Conservation (phyloP, 2,888 invertebrate genomes). For the Hetaerina titia region DNA sequence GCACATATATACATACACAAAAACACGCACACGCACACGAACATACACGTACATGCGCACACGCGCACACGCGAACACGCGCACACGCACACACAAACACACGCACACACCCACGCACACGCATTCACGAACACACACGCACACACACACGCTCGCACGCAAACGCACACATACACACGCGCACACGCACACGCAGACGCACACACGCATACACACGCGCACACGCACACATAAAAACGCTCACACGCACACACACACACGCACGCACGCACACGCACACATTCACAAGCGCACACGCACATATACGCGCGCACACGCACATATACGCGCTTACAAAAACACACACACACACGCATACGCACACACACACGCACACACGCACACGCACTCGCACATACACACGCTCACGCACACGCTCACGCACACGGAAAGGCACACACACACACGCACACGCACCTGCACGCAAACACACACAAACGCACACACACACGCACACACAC, state of each 20-base stretch:
- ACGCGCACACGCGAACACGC: neutral
- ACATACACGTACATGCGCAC: too few relatives aligned
- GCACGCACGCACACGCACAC: too few relatives aligned
- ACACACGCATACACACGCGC: neutral
- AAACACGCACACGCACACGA: too few relatives aligned
- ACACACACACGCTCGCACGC: too few relatives aligned
- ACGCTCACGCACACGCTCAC: neutral
- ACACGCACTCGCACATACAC: neutral
- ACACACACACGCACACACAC: too few relatives aligned
- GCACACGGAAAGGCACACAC: neutral
- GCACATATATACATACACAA: too few relatives aligned
- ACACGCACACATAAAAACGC: neutral
- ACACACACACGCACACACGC: neutral
- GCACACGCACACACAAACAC: too few relatives aligned
- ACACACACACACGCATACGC: neutral
- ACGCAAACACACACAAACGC: too few relatives aligned
- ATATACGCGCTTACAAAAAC: too few relatives aligned
- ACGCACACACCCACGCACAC: too few relatives aligned
- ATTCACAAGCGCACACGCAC: neutral
- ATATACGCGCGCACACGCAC: neutral
- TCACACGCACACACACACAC: neutral
- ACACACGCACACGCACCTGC: neutral
- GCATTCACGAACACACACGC: too few relatives aligned
- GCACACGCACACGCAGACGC: too few relatives aligned
- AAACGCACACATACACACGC: neutral